A percentile compares a stretch with the other conserved stretches of the same genome.
phyloP scores from a whole-genome alignment of 2,888 invertebrate genomes.

The Eristalis pertinax region DNA sequence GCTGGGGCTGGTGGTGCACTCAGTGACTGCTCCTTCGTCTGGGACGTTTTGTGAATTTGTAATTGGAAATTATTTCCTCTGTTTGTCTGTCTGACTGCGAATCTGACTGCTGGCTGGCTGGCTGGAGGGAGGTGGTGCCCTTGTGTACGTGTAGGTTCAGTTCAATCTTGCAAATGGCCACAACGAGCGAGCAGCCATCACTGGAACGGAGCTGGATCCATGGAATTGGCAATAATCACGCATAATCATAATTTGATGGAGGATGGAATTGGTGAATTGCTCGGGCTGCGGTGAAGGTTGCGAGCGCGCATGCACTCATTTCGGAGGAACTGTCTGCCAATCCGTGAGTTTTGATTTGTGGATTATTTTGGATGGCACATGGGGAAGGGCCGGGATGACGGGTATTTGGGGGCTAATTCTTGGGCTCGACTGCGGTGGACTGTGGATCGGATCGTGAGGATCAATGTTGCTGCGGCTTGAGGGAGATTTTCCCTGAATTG shows the following conservation, averaged over 20 bases:
- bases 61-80: constrained; percentile 74
- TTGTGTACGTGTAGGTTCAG: constrained; percentile 51
- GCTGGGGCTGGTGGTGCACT: neutral
- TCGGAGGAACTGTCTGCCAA: constrained; percentile 41
- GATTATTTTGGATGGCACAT: constrained; percentile 59
- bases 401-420: constrained; percentile 10
- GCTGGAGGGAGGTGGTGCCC: constrained; percentile 43
- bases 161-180: constrained; percentile 62
- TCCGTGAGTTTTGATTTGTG: constrained; percentile 68
- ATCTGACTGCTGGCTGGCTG: constrained; percentile 48
- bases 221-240: constrained; percentile 72
- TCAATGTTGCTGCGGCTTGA: constrained; percentile 9
- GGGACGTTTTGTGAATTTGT: constrained; percentile 79
- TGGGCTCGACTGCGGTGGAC: constrained; percentile 17
- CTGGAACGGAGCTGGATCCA: constrained; percentile 42
- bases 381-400: neutral
- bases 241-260: constrained; percentile 65
- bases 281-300: constrained; percentile 41
- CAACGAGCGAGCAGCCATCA: constrained; percentile 48
- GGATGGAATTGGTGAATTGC: constrained; percentile 47
- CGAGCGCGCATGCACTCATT: constrained; percentile 41
- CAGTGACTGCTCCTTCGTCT: constrained; percentile 20
- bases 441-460: constrained; percentile 40
- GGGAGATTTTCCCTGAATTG: neutral
- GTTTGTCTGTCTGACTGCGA: constrained; percentile 65